Percentiles rank a stretch among this genome's conserved stretches.
phyloP scores from a whole-genome alignment of 2,797 vertebrate species.

The Streptopelia turtur region DNA sequence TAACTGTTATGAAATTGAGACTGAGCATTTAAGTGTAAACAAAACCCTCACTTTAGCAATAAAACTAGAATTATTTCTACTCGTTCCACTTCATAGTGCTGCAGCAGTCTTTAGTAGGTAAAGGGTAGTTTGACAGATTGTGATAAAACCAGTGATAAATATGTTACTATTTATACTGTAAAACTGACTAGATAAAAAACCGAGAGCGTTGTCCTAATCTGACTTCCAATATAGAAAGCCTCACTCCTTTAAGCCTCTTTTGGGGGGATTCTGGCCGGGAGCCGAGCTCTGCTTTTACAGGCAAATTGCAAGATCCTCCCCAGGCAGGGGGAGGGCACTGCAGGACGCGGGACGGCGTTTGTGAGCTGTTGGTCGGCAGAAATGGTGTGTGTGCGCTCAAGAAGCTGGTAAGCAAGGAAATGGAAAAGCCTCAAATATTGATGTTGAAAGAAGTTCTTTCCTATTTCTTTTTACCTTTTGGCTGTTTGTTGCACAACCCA shows the following conservation, averaged over 20 bases:
- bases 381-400: accelerated
- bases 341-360: not conserved
- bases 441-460: not conserved
- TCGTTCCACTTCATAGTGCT: not conserved
- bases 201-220: not conserved
- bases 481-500: not conserved
- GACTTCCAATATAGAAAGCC: not conserved
- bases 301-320: not conserved
- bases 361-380: not conserved
- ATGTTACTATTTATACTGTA: slow-evolving; percentile 7
- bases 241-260: not conserved
- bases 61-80: slow-evolving; percentile 18
- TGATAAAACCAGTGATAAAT: slow-evolving; percentile 1
- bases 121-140: not conserved
- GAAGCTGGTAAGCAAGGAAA: not conserved
- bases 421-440: not conserved
- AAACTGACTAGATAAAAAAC: not conserved
- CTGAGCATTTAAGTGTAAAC: slow-evolving; percentile 13
- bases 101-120: not conserved
- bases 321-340: too few relatives aligned
- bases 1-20: not conserved
- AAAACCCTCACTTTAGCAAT: not conserved
- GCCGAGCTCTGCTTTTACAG: not conserved
- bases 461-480: not conserved
- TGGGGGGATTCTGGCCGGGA: not conserved